Conservation (phyloP, 2,113 vertebrate species). For the Shinisaurus crocodilurus region DNA sequence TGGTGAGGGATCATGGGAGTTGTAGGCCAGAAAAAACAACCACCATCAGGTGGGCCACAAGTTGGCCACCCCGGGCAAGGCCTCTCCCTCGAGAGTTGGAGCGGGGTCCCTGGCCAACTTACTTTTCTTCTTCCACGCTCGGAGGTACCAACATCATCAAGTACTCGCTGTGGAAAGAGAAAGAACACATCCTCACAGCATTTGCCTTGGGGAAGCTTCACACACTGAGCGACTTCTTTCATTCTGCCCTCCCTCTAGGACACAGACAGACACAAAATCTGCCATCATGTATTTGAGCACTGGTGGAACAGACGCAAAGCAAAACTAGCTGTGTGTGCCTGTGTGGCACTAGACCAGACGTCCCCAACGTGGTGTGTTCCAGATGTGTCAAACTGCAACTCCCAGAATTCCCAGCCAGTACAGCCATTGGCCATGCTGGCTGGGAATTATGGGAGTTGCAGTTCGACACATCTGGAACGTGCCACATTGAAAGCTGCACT, state of each 20-base stretch:
- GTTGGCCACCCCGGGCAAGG: too few relatives aligned
- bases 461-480: too few relatives aligned
- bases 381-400: too few relatives aligned
- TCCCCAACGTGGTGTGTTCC: too few relatives aligned
- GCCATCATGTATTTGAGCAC: not conserved
- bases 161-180: conserved; percentile 85
- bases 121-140: conserved; percentile 90
- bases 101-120: conserved; percentile 68
- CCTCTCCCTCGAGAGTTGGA: not conserved
- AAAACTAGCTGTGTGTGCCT: not conserved
- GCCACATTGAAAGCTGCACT: too few relatives aligned
- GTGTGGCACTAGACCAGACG: too few relatives aligned
- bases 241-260: not conserved
- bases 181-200: conserved; percentile 39
- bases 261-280: not conserved
- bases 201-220: not conserved
- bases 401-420: too few relatives aligned
- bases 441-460: too few relatives aligned
- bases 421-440: too few relatives aligned
- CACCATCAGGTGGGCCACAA: not conserved
- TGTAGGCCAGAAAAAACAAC: not conserved
- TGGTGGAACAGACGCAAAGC: not conserved
- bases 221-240: not conserved
- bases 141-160: conserved; percentile 97
- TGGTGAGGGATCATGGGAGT: not conserved